phyloP scores from a whole-genome alignment of 1,140 invertebrate genomes.

The Bombyx mandarina region DNA sequence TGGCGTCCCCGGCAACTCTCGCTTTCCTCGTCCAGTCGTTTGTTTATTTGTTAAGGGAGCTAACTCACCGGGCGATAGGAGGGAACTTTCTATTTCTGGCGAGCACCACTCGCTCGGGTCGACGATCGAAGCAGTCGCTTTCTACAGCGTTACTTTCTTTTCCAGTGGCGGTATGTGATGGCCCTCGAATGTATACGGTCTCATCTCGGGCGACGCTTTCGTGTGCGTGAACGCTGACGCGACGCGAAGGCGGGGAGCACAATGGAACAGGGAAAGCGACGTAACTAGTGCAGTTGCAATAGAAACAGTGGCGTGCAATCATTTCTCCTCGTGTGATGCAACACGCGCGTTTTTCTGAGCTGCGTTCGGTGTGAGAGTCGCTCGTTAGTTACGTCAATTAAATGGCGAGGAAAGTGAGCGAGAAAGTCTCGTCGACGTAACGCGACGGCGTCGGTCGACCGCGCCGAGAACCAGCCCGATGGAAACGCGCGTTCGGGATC shows the following conservation, averaged over 20 bases:
- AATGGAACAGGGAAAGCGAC: constrained; percentile 45
- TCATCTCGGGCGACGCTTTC: constrained; percentile 29
- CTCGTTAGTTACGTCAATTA: constrained; percentile 67
- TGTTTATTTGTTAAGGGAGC: constrained; percentile 64
- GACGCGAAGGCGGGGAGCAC: constrained; percentile 26
- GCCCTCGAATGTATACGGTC: constrained; percentile 25
- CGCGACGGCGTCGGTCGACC: constrained; percentile 21
- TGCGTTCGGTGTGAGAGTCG: constrained; percentile 51
- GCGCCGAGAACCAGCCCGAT: constrained; percentile 23
- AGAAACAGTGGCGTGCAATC: constrained; percentile 53
- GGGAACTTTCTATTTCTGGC: constrained; percentile 66
- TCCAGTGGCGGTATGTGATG: constrained; percentile 29
- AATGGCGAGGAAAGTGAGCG: constrained; percentile 59
- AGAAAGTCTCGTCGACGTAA: constrained; percentile 60
- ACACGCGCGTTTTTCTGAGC: constrained; percentile 51
- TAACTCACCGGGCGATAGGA: constrained; percentile 35
- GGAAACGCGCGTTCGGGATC: constrained; percentile 19
- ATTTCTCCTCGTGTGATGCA: constrained; percentile 66
- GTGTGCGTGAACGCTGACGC: neutral
- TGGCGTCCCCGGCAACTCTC: constrained; percentile 44
- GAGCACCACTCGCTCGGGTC: constrained; percentile 47
- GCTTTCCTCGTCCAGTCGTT: constrained; percentile 54
- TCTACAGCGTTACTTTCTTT: constrained; percentile 62
- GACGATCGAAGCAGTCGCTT: constrained; percentile 50
- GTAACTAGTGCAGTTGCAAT: constrained; percentile 55